Conservation (phyloP, 2,888 invertebrate species). For the Imbricaverruca yamaguchii region DNA sequence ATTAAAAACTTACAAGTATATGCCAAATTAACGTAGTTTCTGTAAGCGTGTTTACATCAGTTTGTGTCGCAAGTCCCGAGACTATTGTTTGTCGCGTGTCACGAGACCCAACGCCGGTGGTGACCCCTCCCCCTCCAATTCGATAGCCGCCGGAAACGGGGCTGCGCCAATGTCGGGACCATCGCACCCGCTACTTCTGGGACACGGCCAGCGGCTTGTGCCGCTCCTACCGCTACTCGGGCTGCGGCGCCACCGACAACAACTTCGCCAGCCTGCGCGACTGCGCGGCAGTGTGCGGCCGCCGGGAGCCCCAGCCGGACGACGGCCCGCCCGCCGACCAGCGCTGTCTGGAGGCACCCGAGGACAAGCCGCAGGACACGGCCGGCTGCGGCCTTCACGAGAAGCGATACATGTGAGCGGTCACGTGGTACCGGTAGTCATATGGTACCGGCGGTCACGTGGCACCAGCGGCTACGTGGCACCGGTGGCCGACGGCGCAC, state of each 20-base stretch:
- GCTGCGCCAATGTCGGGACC: neutral
- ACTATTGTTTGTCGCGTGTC: too few relatives aligned
- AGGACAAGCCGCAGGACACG: neutral
- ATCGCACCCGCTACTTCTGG: neutral
- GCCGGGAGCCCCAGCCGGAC: neutral
- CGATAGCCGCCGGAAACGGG: neutral
- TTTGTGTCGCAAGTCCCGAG: too few relatives aligned
- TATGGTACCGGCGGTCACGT: too few relatives aligned
- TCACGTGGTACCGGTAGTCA: neutral
- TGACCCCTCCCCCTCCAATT: too few relatives aligned
- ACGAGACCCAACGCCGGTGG: too few relatives aligned
- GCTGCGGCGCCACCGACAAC: slow-evolving; percentile 16
- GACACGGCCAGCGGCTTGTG: slow-evolving; percentile 4
- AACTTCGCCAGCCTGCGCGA: neutral
- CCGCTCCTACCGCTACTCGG: slow-evolving; percentile 13
- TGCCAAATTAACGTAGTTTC: too few relatives aligned
- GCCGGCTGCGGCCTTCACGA: neutral
- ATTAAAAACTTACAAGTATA: too few relatives aligned
- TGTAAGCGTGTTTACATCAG: too few relatives aligned
- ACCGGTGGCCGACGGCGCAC: too few relatives aligned
- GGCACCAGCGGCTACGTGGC: too few relatives aligned
- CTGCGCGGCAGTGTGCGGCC: neutral
- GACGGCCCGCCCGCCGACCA: neutral
- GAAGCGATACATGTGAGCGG: slow-evolving; percentile 1
- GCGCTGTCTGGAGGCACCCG: neutral